These are phyloP conservation scores for Glyphotaelius pellucidus DNA, from an alignment of 2,888 invertebrate genomes.

Conservation along the genomic window DNA sequence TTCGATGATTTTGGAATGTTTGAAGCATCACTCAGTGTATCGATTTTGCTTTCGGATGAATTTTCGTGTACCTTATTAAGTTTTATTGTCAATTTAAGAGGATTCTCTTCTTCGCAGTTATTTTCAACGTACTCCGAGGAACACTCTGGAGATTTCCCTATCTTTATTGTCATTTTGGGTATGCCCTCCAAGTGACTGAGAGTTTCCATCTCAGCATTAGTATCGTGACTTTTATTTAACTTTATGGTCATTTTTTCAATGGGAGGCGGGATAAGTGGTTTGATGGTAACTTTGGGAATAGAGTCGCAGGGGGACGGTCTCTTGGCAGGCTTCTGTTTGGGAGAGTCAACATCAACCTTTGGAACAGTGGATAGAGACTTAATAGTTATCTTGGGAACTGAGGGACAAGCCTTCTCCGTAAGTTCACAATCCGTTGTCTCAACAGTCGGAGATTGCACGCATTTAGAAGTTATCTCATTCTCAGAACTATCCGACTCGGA, in stretches of 20 bases:
- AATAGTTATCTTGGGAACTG: slow-evolving; percentile 70
- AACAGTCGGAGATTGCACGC: slow-evolving; percentile 74
- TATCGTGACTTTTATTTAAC: slow-evolving; percentile 65
- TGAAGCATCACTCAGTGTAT: slow-evolving; percentile 72
- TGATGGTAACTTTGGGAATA: slow-evolving; percentile 68
- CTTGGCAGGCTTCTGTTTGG: slow-evolving; percentile 70
- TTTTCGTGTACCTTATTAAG: slow-evolving; percentile 74
- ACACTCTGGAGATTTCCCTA: slow-evolving; percentile 67
- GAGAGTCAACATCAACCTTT: slow-evolving; percentile 67
- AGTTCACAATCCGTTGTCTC: slow-evolving; percentile 68
- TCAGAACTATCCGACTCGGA: slow-evolving; percentile 77
- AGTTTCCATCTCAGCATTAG: slow-evolving; percentile 66
- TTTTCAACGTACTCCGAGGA: slow-evolving; percentile 48
- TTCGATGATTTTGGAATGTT: slow-evolving; percentile 75
- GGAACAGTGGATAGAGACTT: slow-evolving; percentile 66
- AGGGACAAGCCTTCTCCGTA: slow-evolving; percentile 65
- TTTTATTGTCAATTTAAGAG: slow-evolving; percentile 76
- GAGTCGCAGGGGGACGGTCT: slow-evolving; percentile 33
- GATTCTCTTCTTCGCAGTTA: slow-evolving; percentile 67
- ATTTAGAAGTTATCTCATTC: slow-evolving; percentile 76
- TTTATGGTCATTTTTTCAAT: slow-evolving; percentile 68
- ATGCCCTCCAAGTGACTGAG: slow-evolving; percentile 52
- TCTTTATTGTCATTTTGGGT: slow-evolving; percentile 74
- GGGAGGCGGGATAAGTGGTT: slow-evolving; percentile 67
- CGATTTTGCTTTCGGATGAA: slow-evolving; percentile 70